These are phyloP conservation scores for Chionomys nivalis DNA, from an alignment of 2,113 vertebrate genomes.

Conservation along the genomic window DNA sequence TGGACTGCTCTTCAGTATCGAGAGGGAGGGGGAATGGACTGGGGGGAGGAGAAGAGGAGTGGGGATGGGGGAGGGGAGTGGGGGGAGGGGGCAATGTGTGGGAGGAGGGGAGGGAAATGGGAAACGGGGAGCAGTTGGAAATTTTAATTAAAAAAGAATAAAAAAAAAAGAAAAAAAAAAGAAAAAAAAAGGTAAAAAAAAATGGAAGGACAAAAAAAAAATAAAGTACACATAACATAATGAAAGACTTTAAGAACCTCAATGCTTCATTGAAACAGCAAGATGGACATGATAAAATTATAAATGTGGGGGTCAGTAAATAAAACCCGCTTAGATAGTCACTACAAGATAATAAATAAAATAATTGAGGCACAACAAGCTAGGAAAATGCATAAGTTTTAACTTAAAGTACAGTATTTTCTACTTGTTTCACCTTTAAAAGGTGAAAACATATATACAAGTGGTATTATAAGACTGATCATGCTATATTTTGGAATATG, in stretches of 20 bases:
- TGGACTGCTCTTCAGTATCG: too few species aligned
- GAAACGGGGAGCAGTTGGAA: too few species aligned
- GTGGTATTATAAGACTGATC: not conserved
- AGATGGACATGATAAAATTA: not conserved
- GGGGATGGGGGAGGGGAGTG: too few species aligned
- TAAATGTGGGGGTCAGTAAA: not conserved
- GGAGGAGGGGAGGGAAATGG: too few species aligned
- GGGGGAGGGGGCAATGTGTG: too few species aligned
- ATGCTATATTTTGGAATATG: not conserved
- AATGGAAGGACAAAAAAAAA: too few species aligned
- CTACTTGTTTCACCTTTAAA: not conserved
- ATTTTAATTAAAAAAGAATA: too few species aligned
- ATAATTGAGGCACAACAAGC: not conserved
- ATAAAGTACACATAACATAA: not conserved
- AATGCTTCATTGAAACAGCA: too few species aligned
- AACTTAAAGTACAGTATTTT: not conserved
- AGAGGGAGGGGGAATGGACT: too few species aligned
- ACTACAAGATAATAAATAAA: not conserved
- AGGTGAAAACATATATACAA: not conserved
- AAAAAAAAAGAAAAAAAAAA: too few species aligned
- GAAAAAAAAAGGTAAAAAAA: too few species aligned
- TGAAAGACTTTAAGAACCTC: not conserved
- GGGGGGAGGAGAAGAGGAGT: too few species aligned
- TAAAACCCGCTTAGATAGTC: not conserved
- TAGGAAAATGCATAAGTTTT: not conserved